Base-by-base conservation (phyloP, 2,113 vertebrate genomes). In the Sarotherodon lohbergeri region DNA sequence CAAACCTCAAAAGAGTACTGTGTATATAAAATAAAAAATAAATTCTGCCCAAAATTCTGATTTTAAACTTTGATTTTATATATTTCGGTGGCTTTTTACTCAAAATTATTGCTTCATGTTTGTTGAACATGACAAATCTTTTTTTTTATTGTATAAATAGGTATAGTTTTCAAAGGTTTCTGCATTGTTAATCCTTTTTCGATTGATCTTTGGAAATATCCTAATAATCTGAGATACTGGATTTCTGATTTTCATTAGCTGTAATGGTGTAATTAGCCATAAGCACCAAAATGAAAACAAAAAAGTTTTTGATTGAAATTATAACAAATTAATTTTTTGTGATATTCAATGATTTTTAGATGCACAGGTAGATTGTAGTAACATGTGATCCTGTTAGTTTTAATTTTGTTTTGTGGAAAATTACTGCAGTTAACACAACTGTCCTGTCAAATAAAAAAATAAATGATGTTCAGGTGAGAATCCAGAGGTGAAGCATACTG, bases 41-140 rank as follows among this genome's bases (percentile, higher is more conserved):
- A 36, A 36, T n/a, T 12, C 32, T 63, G 5, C 5, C 2, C 9
- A 63, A 32, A 63, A 63, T 63, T 36, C 0, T 5, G 36, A 66
- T 66, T 66, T 66, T n/a, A 66, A 1, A 17, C 32, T 63, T 63
- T 36, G 2, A 63, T 63, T 36, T 63, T 1, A 63, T n/a, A 63
- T 0, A 34, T 63, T 12, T 63, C 0, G 0, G 10, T 41, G 9
- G 59, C 2, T 1, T 63, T 63, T 12, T 63, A 63, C 32, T n/a
- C 4, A 36, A 36, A 63, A 66, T 66, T 39, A 66, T 39, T n/a
- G 0, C 32, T n/a, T 39, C 10, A 39, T 66, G 61, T 66, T 66
- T 63, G n/a, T 63, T 63, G 17, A n/a, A 66, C 32, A 36, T n/a
- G 17, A n/a, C 9, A 66, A 63, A 63, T 12, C 32, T 11, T 36